A percentile compares a stretch with the other conserved stretches of the same genome.
phyloP scores from a whole-genome alignment of 2,113 vertebrate genomes.

The Ailuropoda melanoleuca region DNA sequence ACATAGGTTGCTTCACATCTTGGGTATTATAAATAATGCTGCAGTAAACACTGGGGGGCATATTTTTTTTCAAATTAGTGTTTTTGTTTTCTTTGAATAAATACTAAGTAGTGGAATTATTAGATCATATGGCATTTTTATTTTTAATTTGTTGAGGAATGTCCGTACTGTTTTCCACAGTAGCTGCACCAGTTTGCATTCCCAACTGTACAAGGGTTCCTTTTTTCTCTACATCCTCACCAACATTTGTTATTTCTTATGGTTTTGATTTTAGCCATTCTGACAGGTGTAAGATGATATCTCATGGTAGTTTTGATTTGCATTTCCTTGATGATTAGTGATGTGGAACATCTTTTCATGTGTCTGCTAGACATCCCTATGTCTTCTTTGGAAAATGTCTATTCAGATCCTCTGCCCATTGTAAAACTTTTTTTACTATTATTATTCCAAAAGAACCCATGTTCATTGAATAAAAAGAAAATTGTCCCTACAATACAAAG shows the following conservation, averaged over 20 bases:
- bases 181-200: neutral
- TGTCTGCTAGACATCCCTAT: neutral
- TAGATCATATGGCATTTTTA: neutral
- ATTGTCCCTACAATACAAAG: neutral
- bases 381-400: neutral
- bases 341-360: neutral
- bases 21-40: neutral
- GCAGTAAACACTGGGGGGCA: neutral
- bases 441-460: neutral
- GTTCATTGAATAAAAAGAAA: neutral
- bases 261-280: neutral
- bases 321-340: neutral
- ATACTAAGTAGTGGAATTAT: neutral
- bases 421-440: neutral
- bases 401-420: neutral
- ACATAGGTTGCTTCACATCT: neutral
- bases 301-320: neutral
- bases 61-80: neutral
- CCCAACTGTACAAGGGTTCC: neutral
- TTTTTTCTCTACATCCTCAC: neutral
- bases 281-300: neutral
- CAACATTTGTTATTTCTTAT: neutral
- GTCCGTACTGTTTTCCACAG: neutral
- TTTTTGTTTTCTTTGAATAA: neutral
- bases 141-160: neutral